Conservation (phyloP, 1,140 invertebrate species). For the Formica exsecta region DNA sequence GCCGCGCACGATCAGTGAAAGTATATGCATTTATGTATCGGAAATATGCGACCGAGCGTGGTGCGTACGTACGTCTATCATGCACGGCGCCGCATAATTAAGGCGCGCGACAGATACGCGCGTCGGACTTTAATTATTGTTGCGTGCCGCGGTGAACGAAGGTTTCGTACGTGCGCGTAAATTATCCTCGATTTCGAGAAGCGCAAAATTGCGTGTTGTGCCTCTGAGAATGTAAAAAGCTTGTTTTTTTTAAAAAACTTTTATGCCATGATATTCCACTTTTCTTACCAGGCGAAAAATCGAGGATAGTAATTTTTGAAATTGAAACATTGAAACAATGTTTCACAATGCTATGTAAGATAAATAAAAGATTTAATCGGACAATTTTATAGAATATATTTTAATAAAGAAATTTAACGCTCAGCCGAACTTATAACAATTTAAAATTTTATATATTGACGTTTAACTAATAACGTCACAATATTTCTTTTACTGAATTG, state of each 20-base stretch:
- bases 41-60: constrained; percentile 60
- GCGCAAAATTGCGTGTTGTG: constrained; percentile 23
- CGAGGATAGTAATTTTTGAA: background rate
- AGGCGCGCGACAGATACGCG: constrained; percentile 73
- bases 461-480: background rate
- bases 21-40: constrained; percentile 73
- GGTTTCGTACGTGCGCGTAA: constrained; percentile 33
- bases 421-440: background rate
- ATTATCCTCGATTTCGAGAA: background rate
- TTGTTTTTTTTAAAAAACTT: constrained; percentile 49
- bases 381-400: background rate
- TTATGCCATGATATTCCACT: background rate
- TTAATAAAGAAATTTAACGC: background rate
- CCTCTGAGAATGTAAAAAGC: constrained; percentile 61
- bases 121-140: constrained; percentile 69
- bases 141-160: constrained; percentile 52
- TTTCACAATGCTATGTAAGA: background rate
- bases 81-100: constrained; percentile 75
- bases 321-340: background rate
- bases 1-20: constrained; percentile 71
- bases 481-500: background rate
- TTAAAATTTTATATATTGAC: background rate
- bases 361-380: background rate
- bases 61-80: constrained; percentile 70
- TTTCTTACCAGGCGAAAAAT: background rate